Evolutionary conservation across 1,140 invertebrate species (phyloP), one percentile per base, ranked within the genome.

Genomic region (Dolichoris vasculosae): DNA sequence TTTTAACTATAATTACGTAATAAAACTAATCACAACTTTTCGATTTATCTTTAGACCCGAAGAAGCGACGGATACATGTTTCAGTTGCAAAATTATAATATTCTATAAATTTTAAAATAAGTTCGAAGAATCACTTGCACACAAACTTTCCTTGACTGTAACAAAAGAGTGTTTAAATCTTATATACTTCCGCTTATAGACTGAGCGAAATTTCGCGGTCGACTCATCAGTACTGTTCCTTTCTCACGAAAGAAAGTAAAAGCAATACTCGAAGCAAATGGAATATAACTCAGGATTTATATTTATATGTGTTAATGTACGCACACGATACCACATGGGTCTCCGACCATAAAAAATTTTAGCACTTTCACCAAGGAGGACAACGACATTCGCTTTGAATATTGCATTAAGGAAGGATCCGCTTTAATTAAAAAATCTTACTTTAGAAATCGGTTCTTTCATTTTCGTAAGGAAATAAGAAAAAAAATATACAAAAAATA

Each of bases 341-440:
- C 1, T 20, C 30, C 48, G 55, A 23, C 26, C 35, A 76, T 77
- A 51, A 78, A 83, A 78, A 75, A 32, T 63, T 15, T 83, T 38
- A 64, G 43, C 55, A 83, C 75, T 78, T 83, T 83, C 82, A 77
- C 75, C 75, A 40, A 48, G 20, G 6, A 73, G 13, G 23, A 43
- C 4, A 43, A 38, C 38, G 8, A 43, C 15, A 69, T 20, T n/a
- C 38, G 32, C 15, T n/a, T 73, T 73, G 6, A 73, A 32, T 73
- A 26, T 43, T n/a, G 23, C 38, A 73, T 43, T 0, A n/a, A 40
- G 43, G 4, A 73, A 40, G 43, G 4, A 73, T 73, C 9, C 43
- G 26, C n/a, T 8, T 43, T 38, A 6, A 73, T 73, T 69, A 0
- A 73, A 73, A 43, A 73, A n/a, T 73, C 20, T 73, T 43, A 43